Evolutionary conservation across 2,888 invertebrate species (phyloP), one percentile per base, ranked within the genome.

Genomic region (Coleophora flavipennella): DNA sequence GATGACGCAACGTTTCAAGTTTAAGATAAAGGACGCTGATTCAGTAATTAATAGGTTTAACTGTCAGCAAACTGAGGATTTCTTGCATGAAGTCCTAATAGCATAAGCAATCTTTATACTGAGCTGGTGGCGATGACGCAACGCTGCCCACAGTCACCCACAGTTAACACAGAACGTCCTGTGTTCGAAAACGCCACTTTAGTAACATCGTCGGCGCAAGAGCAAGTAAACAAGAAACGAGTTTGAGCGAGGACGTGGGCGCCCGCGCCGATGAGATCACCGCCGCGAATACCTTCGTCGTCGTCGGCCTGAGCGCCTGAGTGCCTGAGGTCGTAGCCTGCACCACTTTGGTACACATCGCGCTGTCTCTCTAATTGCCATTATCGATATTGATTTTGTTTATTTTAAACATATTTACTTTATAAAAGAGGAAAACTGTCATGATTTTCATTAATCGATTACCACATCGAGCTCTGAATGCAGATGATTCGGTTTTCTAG

Each of bases 211-310:
- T 20, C 20, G 20, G 6, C 20, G 20, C 20, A 20, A 20, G 20
- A 3, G 62, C 70, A 67, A 78, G 78, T 81, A 79, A 81, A 83
- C 78, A 83, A 69, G 66, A 81, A 83, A 83, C 83, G 69, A 73
- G 83, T 83, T 80, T 80, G 65, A 67, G 66, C 77, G 78, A 81
- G 81, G 81, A 80, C 81, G 81, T 77, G 73, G 74, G 76, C 67
- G 56, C 29, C 53, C 20, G 20, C 20, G 55, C 43, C 65, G 75
- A 64, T 83, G 83, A 84, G 79, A 83, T 84, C 83, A 83, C 62
- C 83, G 76, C 73, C 60, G 63, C 63, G 66, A 77, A 77, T 84
- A 81, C 53, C 43, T 51, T 47, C 55, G 55, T 20, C 20, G 20
- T n/a, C n/a, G n/a, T n/a, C n/a, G n/a, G n/a, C n/a, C n/a, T n/a